phyloP scores from a whole-genome alignment of 2,113 vertebrate species.

The Hippocampus mohnikei region DNA sequence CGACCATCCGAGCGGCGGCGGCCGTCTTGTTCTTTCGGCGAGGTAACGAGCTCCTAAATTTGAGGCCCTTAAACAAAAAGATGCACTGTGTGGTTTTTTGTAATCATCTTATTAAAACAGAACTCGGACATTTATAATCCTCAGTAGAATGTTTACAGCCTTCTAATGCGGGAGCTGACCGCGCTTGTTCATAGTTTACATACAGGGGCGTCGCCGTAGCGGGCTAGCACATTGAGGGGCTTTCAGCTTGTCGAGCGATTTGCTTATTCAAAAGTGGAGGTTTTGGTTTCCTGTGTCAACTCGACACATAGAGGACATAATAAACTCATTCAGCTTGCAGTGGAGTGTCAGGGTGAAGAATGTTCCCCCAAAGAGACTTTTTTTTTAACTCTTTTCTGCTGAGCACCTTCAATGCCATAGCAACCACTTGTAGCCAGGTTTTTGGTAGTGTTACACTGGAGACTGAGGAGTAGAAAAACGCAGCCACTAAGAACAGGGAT shows the following conservation, averaged over 20 bases:
- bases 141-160: background rate
- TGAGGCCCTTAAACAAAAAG: background rate
- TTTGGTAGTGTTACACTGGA: background rate
- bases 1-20: slow-evolving; percentile 28
- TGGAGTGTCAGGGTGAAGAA: background rate
- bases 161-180: background rate
- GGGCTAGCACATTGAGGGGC: background rate
- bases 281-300: slow-evolving; percentile 43
- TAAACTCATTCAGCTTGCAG: slow-evolving; percentile 40
- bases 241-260: slow-evolving; percentile 14
- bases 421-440: background rate
- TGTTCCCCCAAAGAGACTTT: background rate
- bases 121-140: background rate
- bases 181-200: slow-evolving; percentile 1
- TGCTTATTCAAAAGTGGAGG: slow-evolving; percentile 40
- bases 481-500: background rate
- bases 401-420: background rate
- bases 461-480: background rate
- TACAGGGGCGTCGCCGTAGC: background rate
- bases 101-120: slow-evolving; percentile 1
- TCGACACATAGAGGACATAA: slow-evolving; percentile 49
- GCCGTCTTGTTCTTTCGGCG: background rate
- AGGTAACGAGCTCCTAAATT: slow-evolving; percentile 8
- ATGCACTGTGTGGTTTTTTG: background rate
- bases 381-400: background rate